These are phyloP conservation scores for Oplegnathus fasciatus DNA, from an alignment of 2,113 vertebrate species.

Conservation along the genomic window DNA sequence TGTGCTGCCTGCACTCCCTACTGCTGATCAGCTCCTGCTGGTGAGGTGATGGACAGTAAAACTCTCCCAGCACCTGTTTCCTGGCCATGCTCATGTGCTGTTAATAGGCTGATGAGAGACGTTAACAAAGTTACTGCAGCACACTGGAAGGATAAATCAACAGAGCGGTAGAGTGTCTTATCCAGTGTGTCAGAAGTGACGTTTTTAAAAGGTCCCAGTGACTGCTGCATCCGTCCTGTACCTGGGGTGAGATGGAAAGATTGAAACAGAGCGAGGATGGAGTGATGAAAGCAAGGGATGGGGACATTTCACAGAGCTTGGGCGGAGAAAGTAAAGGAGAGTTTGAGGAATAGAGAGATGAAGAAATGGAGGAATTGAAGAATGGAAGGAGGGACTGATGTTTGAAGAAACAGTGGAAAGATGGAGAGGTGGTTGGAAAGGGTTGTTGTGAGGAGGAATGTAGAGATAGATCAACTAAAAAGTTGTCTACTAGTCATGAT, in stretches of 20 bases:
- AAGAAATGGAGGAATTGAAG: conserved; percentile 49
- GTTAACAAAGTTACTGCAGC: conserved; percentile 78
- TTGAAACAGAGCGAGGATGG: conserved; percentile 43
- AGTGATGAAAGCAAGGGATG: conserved; percentile 49
- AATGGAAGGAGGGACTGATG: conserved; percentile 37
- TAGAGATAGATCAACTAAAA: conserved; percentile 40
- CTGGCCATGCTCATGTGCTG: conserved; percentile 75
- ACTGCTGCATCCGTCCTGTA: conserved; percentile 56
- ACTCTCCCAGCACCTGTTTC: conserved; percentile 80
- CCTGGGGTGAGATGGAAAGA: conserved; percentile 59
- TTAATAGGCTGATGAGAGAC: conserved; percentile 84
- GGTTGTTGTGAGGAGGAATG: conserved; percentile 37
- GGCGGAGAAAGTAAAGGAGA: conserved; percentile 39
- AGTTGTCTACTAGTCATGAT: conserved; percentile 32
- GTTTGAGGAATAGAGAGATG: conserved; percentile 37
- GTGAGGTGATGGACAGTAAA: conserved; percentile 76
- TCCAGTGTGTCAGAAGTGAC: conserved; percentile 67
- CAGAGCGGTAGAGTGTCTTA: conserved; percentile 61
- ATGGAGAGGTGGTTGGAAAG: conserved; percentile 28
- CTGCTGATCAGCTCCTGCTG: conserved; percentile 59
- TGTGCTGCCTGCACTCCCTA: conserved; percentile 8
- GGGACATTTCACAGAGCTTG: conserved; percentile 54
- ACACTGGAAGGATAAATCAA: conserved; percentile 77
- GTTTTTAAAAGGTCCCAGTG: conserved; percentile 73
- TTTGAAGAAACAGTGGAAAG: conserved; percentile 43